Percentiles rank a stretch among this genome's conserved stretches.
These are phyloP conservation scores for Physella acuta DNA, from an alignment of 1,140 invertebrate species.

Conservation along the genomic window DNA sequence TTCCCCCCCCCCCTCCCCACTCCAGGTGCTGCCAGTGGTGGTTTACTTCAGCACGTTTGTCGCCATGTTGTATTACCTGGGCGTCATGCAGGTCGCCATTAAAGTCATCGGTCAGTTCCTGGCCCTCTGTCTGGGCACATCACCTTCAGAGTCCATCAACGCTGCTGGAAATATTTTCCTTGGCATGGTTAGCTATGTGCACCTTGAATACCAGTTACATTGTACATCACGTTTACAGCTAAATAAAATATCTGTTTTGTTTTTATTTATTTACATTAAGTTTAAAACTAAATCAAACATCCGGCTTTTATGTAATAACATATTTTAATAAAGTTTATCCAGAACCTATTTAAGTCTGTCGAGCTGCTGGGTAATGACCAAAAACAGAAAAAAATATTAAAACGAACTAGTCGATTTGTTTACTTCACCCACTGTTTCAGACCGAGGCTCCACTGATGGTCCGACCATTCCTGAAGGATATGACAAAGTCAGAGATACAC, in stretches of 20 bases:
- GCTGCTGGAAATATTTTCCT: conserved; percentile 57
- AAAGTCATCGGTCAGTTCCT: conserved; percentile 45
- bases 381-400: no score
- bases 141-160: conserved; percentile 53
- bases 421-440: conserved; percentile 32
- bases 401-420: no score
- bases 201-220: no score
- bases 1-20: no score
- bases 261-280: no score
- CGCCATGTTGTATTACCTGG: conserved; percentile 55
- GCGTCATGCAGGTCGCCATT: conserved; percentile 55
- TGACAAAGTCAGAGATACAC: conserved; percentile 58
- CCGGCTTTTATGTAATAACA: no score
- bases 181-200: conserved; percentile 45
- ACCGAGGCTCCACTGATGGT: conserved; percentile 56
- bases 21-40: conserved; percentile 56
- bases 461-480: conserved; percentile 51
- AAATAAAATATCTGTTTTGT: no score
- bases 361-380: no score
- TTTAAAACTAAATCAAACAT: no score
- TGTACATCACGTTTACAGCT: no score
- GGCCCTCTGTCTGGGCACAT: conserved; percentile 50
- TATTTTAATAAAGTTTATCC: no score
- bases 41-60: conserved; percentile 54
- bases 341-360: no score